Evolutionary conservation across 2,797 vertebrate species (phyloP), one percentile per base, ranked within the genome.

Genomic region (Pangasius sanitwongsei): DNA sequence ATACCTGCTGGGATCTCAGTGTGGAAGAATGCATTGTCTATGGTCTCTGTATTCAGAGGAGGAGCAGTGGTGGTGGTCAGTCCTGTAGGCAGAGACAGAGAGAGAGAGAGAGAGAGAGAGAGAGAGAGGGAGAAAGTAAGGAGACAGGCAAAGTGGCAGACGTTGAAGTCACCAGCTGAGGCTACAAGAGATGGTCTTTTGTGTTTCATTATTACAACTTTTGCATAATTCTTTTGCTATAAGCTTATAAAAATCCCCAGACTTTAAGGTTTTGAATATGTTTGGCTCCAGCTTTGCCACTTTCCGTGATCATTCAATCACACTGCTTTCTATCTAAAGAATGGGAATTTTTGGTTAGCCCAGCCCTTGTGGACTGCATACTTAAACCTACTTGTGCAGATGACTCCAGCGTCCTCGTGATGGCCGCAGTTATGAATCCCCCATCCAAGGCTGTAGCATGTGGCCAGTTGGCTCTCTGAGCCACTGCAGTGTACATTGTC

Each of bases 351-450:
- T 61, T 12, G 23, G 0, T 20, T 48, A 84, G 15, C 8, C 61
- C 41, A n/a, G 23, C 28, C 20, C 28, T 65, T 67, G 25, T 2
- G 2, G n/a, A 41, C n/a, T 55, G 11, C 15, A 57, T 50, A 59
- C 2, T 44, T 7, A 94, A 67, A 83, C 86, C 0, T 44, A 99
- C 98, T 97, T 88, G 95, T 87, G 89, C 98, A 99, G 92, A 97
- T 93, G 87, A 97, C 98, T 0, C 98, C 98, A 0, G 98, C 98
- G 0, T 99, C 98, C 94, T 99, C 98, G 0, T 99, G 98, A 92
- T 99, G 98, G 11, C 98, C 98, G 0, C 98, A 99, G 96, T 99
- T 99, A 89, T 99, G 97, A 89, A 97, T 97, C 3, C 97, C 97
- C 98, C 98, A 99, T 87, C 97, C 98, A 0, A 99, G 96, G 92